Conservation (phyloP, 1,140 invertebrate species). For the Samia ricini region DNA sequence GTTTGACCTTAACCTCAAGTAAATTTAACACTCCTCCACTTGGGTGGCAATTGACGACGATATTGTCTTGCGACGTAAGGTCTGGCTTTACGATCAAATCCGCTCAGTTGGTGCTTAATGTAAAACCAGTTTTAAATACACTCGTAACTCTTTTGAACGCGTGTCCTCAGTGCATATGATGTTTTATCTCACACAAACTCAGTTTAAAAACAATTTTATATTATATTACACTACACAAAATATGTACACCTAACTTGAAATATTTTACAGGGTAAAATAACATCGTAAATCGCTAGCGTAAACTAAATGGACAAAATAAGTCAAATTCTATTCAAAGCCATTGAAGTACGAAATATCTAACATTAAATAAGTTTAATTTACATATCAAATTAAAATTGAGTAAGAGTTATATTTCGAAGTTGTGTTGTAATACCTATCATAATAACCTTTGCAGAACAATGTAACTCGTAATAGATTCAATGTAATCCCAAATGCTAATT, state of each 20-base stretch:
- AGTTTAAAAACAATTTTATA: neutral
- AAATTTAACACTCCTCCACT: conserved; percentile 46
- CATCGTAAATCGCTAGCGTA: too few relatives aligned
- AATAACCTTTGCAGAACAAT: neutral
- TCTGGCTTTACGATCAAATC: conserved; percentile 70
- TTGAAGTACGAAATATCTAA: too few relatives aligned
- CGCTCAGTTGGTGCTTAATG: conserved; percentile 62
- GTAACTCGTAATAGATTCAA: neutral
- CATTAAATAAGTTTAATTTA: neutral
- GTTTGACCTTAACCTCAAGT: conserved; percentile 47
- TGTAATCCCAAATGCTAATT: conserved; percentile 40
- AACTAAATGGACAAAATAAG: too few relatives aligned
- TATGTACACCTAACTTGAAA: too few relatives aligned
- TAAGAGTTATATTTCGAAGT: neutral
- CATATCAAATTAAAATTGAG: neutral
- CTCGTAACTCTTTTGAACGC: conserved; percentile 61
- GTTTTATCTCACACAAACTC: conserved; percentile 36
- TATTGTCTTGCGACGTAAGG: conserved; percentile 60
- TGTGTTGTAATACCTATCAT: neutral
- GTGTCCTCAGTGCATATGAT: conserved; percentile 53
- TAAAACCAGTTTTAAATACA: conserved; percentile 71
- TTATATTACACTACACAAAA: too few relatives aligned
- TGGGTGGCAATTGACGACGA: conserved; percentile 57
- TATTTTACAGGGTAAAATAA: neutral
- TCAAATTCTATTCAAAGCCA: too few relatives aligned